Base-by-base conservation (phyloP, 1,140 invertebrate species). In the Copidosoma floridanum region DNA sequence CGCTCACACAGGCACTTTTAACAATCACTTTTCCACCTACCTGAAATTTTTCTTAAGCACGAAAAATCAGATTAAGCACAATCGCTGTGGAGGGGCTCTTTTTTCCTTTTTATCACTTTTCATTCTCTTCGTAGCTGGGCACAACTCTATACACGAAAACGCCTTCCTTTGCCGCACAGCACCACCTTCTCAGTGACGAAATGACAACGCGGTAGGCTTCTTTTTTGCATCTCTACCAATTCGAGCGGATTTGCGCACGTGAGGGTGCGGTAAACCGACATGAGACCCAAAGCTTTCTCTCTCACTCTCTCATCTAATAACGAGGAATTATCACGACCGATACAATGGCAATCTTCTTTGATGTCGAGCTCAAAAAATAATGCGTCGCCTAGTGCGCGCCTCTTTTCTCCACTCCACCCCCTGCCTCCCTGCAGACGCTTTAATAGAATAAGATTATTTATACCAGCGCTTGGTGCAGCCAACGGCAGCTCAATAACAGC, bases 291-390 rank as follows among this genome's bases (percentile, higher is more conserved):
- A 66, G 66, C 63, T 65, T 41, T 18, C 7, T 51, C 24, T 43
- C 35, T 14, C 18, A n/a, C 37, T 18, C 20, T 43, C 27, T 66
- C 71, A 70, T 65, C 71, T 78, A 79, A 81, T 81, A 81, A 79
- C 74, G 74, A 78, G 78, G 78, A 79, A 81, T 81, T 81, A 81
- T 79, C 76, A 68, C 69, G 50, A 67, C n/a, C 68, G 69, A 77
- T 76, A 79, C 78, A 78, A 80, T 78, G 66, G 67, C 68, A 74
- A 79, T 79, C 74, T 74, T 71, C 77, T 79, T 79, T 80, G 78
- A 79, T 79, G 74, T 79, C 69, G 71, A 68, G 67, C 66, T 65
- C 67, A 69, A 73, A 79, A 77, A 78, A 78, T 79, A 79, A 79
- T 76, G 68, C 66, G 18, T 50, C 40, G 40, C 47, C 23, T 46